Evolutionary conservation across 2,888 invertebrate species (phyloP), one percentile per base, ranked within the genome.

Genomic region (Linnaemya vulpina): DNA sequence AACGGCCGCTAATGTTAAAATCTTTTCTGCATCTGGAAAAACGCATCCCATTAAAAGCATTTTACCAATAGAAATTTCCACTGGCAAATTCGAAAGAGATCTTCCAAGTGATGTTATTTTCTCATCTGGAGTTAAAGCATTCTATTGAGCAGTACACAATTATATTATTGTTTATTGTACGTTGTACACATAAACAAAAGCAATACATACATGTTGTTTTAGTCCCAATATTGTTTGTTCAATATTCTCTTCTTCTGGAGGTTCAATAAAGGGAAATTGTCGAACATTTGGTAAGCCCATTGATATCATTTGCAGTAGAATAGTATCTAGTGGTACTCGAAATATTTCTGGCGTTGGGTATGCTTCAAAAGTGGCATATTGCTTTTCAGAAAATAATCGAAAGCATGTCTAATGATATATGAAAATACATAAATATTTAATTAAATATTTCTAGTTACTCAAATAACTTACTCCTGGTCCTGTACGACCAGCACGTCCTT

Each of bases 1-100:
- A 1, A 97, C 96, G 0, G 99, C 97, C 0, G 99, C 97, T 35
- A 99, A 92, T 0, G 98, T 97, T 9, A 99, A 93, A 15, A 98
- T 96, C 0, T 98, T 96, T 89, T 98, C 96, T 0, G 97, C 94
- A 89, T 98, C 96, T 85, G 97, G 95, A 84, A 98, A 98, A 9
- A 98, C 95, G 1, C 97, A 96, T 0, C 98, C 98, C 93, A 98
- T 94, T 25, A 99, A 96, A 49, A 99, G 93, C 94, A 99, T 98
- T 93, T 99, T 99, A 0, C 99, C 99, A 75, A 99, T 95, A 0
- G 96, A 95, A 74, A 99, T 96, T 90, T 99, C 99, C 0, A 99
- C 98, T 0, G 99, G 99, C 20, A 99, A 93, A 90, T 95, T 96
- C 5, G 98, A 95, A 76, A 99, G 92, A 75, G 98, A 96, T 89